Percentiles rank a stretch among this genome's conserved stretches.
These are phyloP conservation scores for Rhinopithecus roxellana DNA, from an alignment of 2,113 vertebrate genomes.

Conservation along the genomic window DNA sequence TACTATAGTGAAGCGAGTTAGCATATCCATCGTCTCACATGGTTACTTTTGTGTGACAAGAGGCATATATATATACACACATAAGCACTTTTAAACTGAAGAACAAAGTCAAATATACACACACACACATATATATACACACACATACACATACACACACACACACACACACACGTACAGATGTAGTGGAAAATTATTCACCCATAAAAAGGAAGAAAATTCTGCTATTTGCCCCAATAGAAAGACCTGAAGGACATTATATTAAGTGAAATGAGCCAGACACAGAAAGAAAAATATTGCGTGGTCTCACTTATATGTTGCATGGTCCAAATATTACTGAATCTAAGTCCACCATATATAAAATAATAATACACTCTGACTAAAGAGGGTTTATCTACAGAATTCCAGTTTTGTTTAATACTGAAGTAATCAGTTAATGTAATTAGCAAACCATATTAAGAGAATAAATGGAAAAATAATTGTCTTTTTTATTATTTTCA, in stretches of 20 bases:
- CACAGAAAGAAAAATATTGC: not conserved
- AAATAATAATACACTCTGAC: not conserved
- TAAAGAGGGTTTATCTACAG: not conserved
- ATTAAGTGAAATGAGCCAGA: not conserved
- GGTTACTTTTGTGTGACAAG: not conserved
- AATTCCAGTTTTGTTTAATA: not conserved
- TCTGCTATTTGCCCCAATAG: not conserved
- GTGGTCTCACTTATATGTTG: no score
- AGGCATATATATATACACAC: not conserved
- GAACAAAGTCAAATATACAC: no score
- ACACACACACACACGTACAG: not conserved
- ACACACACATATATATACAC: accelerated
- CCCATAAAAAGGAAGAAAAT: not conserved
- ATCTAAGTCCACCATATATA: not conserved
- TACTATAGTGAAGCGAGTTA: not conserved
- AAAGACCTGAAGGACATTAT: not conserved
- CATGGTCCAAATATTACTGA: not conserved
- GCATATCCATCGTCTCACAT: not conserved
- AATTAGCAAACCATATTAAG: not conserved
- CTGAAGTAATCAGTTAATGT: not conserved
- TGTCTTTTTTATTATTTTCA: not conserved
- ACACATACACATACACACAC: accelerated
- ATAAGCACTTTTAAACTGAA: no score
- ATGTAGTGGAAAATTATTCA: not conserved
- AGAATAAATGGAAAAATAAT: not conserved